Evolutionary conservation across 2,113 vertebrate genomes (phyloP).

Genomic region (Galemys pyrenaicus): DNA sequence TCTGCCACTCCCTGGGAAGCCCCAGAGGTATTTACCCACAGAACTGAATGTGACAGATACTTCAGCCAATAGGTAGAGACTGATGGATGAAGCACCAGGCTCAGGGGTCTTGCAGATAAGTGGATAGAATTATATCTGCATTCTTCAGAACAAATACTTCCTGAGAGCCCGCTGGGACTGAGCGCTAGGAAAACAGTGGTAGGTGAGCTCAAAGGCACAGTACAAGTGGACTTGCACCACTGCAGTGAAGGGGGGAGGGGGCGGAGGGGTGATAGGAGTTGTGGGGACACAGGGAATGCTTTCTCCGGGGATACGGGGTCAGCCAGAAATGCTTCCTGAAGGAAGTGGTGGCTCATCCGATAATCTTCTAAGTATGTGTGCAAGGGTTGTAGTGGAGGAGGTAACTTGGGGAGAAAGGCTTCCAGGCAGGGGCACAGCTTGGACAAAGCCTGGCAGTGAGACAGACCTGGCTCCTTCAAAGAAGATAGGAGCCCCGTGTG

Average conservation of each 20-base stretch:
- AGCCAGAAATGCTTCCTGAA: slow-evolving; percentile 10
- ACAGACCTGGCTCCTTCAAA: background rate
- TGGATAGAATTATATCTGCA: background rate
- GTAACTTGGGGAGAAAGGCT: background rate
- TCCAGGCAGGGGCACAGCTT: background rate
- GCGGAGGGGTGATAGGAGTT: background rate
- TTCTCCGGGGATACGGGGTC: background rate
- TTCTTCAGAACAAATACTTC: background rate
- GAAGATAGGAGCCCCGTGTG: background rate
- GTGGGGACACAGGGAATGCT: background rate
- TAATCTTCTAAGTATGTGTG: background rate
- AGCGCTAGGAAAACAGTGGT: background rate
- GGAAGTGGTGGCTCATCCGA: background rate
- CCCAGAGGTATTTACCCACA: background rate
- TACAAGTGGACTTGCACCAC: background rate
- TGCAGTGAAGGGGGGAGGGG: background rate
- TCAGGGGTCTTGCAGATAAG: background rate
- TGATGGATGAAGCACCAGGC: background rate
- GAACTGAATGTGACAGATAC: background rate
- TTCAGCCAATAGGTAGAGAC: background rate
- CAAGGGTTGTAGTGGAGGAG: background rate
- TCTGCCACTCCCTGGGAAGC: background rate
- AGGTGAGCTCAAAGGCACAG: background rate
- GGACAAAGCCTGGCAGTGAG: background rate
- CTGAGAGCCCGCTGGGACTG: background rate